Base-by-base conservation (phyloP, 1,140 invertebrate species). In the Trachymyrmex septentrionalis region DNA sequence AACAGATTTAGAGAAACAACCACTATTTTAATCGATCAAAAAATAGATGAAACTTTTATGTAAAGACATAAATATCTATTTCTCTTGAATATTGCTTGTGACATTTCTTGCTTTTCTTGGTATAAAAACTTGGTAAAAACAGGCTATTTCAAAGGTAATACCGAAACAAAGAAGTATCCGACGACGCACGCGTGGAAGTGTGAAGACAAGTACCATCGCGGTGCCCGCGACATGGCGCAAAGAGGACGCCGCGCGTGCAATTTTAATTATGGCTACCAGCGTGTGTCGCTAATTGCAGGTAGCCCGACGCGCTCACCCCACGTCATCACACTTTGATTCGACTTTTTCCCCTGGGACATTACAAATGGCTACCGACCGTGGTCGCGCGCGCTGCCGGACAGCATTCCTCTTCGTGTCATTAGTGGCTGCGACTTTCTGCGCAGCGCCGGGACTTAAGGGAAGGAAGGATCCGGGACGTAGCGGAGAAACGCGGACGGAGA, bases 351-450 rank as follows among this genome's bases (percentile, higher is more conserved):
- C 88, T 85, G 50, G 27, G 71, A 91, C 91, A 94, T 94, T 93
- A 95, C 93, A 95, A 95, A 94, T 94, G 94, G 93, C 93, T 94
- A 93, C 92, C 88, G 90, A 88, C 91, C 91, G 92, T 87, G 92
- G 92, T 93, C 91, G 92, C 90, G 89, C 91, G 91, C 93, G 92
- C 90, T 90, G 90, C 93, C 88, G 92, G 92, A 94, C 94, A 94
- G 91, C 93, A 95, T 95, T 95, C 94, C 94, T 94, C 92, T 94
- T 94, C 90, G 93, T 92, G 93, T 94, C 94, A 95, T 95, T 95
- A 95, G 94, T 94, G 92, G 93, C n/a, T n/a, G n/a, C 91, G 90
- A 94, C 92, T 94, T 90, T 94, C 93, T 93, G 72, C 50, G 88
- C 90, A 77, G 86, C 82, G 85, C 76, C 77, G 24, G 72, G 57